Base-by-base conservation (phyloP, 1,140 invertebrate genomes). In the Gryllus bimaculatus region DNA sequence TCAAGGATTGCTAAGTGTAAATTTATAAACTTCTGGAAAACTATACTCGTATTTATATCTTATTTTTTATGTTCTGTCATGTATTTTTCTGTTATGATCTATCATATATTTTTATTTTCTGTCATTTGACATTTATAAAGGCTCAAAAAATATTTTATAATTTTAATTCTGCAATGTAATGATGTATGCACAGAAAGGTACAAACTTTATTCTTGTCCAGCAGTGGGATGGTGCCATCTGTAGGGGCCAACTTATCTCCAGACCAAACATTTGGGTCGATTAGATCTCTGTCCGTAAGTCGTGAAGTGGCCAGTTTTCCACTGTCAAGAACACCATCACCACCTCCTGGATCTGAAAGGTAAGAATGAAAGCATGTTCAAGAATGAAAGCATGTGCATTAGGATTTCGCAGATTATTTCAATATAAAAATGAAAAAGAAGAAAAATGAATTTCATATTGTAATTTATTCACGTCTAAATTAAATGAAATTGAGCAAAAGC, bases 221-320 rank as follows among this genome's bases (percentile, higher is more conserved):
- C 88, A 92, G 91, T 82, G 90, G 89, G 78, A 89, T 91, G 87
- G 90, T 91, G 81, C 89, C 90, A 80, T 88, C 89, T 81, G 87
- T 90, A 13, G 89, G 89, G 81, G 90, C 88, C 73, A 91, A 91
- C 82, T 85, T 92, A 76, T 92, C 91, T 77, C 91, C 91, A 13
- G 90, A 92, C 84, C 91, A 92, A 84, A 91, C 91, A 4, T 93
- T 93, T 82, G 91, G 91, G 75, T 92, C 91, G 77, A 92, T 92
- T 82, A 88, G 91, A 80, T 92, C 92, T 66, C 86, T 93, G 78
- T 90, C 91, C 3, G 90, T 91, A 81, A 90, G 90, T 18, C 87
- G 91, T 81, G 92, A 93, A 84, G 91, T 93, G n/a, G 92, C 92
- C 80, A 93, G 92, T 83, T 93, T 93, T 82, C 92, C 92, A 20